Percentiles rank a stretch among this genome's conserved stretches.
Evolutionary conservation across 2,797 vertebrate genomes (phyloP).

Genomic region (Enteromius treurensis): DNA sequence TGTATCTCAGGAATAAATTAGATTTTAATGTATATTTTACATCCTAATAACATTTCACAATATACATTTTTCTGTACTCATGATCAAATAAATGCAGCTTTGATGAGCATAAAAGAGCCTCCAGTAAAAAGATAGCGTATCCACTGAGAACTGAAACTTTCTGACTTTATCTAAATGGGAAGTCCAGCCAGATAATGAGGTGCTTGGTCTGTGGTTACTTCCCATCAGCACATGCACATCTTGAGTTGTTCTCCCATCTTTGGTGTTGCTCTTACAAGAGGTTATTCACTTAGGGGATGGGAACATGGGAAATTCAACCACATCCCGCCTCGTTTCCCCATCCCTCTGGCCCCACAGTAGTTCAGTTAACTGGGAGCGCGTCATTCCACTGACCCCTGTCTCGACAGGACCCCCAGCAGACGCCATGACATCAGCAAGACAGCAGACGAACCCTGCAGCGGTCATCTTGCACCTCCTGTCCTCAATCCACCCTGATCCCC

Average conservation of each 20-base stretch:
- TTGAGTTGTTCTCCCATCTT: conserved; percentile 9
- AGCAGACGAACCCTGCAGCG: conserved; percentile 26
- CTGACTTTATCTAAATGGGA: conserved; percentile 10
- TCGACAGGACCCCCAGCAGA: conserved; percentile 51
- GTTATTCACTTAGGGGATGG: conserved; percentile 54
- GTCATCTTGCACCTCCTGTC: conserved; percentile 19
- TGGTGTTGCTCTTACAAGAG: conserved; percentile 30
- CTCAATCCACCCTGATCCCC: conserved; percentile 23
- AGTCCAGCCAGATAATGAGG: conserved; percentile 15
- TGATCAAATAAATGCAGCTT: too few relatives aligned
- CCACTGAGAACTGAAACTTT: background rate
- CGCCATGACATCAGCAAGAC: conserved; percentile 52
- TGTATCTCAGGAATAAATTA: too few relatives aligned
- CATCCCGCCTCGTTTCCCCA: conserved; percentile 36
- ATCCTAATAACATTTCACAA: too few relatives aligned
- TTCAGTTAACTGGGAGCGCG: conserved; percentile 42
- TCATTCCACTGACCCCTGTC: conserved; percentile 53
- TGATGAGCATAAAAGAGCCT: too few relatives aligned
- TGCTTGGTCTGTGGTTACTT: conserved; percentile 19
- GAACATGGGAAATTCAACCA: conserved; percentile 56
- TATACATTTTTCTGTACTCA: too few relatives aligned
- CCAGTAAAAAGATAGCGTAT: background rate
- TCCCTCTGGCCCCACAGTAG: conserved; percentile 40
- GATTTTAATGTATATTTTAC: too few relatives aligned
- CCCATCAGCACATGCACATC: conserved; percentile 22